These are phyloP conservation scores for Aphis gossypii DNA, from an alignment of 1,140 invertebrate genomes.

Conservation along the genomic window DNA sequence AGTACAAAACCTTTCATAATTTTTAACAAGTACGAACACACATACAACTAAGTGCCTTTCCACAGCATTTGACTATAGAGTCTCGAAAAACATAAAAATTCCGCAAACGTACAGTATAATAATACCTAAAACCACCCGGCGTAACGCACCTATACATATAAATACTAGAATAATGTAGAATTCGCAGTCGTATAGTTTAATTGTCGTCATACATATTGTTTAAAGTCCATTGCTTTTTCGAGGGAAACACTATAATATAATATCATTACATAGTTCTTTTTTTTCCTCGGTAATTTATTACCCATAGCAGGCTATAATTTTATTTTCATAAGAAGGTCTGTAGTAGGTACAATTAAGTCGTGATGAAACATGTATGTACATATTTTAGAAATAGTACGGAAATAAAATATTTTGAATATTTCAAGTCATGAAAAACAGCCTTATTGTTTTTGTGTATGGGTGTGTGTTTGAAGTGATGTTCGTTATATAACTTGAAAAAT, in stretches of 20 bases:
- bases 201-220: not conserved
- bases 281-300: not conserved
- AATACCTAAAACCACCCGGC: not conserved
- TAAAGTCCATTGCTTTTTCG: not conserved
- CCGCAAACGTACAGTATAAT: not conserved
- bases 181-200: not conserved
- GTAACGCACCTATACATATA: not conserved
- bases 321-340: not conserved
- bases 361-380: not conserved
- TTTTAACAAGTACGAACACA: not conserved
- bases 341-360: not conserved
- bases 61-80: not conserved
- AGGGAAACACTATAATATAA: not conserved
- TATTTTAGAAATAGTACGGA: not conserved
- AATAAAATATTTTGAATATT: not conserved
- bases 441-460: not conserved
- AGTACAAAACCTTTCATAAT: not conserved
- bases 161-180: not conserved
- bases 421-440: not conserved
- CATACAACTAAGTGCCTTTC: not conserved
- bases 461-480: not conserved
- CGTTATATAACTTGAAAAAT: not conserved
- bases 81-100: constrained; percentile 8
- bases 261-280: not conserved
- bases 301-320: not conserved